These are phyloP conservation scores for Philotrypesis tridentata DNA, from an alignment of 1,140 invertebrate species.

Conservation along the genomic window DNA sequence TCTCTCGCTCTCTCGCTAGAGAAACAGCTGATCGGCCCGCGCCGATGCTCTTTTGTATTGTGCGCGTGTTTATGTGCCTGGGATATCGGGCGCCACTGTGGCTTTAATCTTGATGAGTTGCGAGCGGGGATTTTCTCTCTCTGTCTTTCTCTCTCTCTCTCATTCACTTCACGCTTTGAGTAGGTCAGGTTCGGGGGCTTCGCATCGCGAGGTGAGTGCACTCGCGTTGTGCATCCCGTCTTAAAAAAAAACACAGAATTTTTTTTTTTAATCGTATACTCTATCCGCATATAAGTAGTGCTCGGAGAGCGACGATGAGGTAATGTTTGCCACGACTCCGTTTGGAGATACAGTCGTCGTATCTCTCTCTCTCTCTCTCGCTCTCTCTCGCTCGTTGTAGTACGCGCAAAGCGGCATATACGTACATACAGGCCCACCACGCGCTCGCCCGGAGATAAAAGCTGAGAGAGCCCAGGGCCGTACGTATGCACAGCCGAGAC, in stretches of 20 bases:
- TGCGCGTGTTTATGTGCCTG: not conserved
- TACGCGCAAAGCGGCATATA: not conserved
- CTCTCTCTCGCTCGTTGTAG: too few relatives aligned
- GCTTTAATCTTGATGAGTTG: not conserved
- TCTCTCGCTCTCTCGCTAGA: not conserved
- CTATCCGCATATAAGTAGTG: too few relatives aligned
- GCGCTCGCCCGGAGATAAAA: conserved; percentile 16
- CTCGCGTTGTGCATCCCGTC: not conserved
- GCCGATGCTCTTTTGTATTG: not conserved
- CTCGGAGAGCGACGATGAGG: conserved; percentile 1
- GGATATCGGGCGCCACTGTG: not conserved
- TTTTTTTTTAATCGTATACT: too few relatives aligned
- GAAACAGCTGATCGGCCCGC: not conserved
- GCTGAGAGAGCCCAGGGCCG: conserved; percentile 28
- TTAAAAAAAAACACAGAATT: not conserved
- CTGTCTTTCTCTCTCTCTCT: not conserved
- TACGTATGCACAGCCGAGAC: conserved; percentile 4
- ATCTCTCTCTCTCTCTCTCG: too few relatives aligned
- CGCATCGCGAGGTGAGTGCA: too few relatives aligned
- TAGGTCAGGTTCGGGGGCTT: not conserved
- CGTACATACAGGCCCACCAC: not conserved
- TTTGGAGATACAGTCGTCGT: not conserved
- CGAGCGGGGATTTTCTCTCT: not conserved
- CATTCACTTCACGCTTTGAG: not conserved
- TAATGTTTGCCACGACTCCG: conserved; percentile 18